These are phyloP conservation scores for Antitype chi DNA, from an alignment of 2,888 invertebrate species.

Conservation along the genomic window DNA sequence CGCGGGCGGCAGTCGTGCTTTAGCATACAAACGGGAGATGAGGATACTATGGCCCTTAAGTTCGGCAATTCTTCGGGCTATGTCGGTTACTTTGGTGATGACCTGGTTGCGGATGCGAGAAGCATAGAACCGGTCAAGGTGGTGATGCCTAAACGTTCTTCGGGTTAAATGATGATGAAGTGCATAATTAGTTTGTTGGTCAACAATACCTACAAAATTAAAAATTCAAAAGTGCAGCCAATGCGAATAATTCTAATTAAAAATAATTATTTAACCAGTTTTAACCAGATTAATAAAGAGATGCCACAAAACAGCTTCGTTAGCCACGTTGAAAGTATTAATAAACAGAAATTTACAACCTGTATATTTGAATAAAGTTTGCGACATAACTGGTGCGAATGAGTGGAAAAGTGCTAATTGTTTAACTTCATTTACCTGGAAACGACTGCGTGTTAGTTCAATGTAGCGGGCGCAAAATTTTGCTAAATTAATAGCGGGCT, in stretches of 20 bases:
- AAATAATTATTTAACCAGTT: background rate
- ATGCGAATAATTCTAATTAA: background rate
- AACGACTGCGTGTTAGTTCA: conserved; percentile 38
- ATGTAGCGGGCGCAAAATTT: background rate
- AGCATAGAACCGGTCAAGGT: too few relatives aligned
- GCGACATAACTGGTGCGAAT: conserved; percentile 48
- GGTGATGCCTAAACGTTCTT: too few relatives aligned
- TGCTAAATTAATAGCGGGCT: background rate
- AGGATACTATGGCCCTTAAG: too few relatives aligned
- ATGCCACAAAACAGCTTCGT: conserved; percentile 36
- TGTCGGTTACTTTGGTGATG: too few relatives aligned
- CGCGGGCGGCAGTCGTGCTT: too few relatives aligned
- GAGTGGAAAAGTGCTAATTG: conserved; percentile 49
- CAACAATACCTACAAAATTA: background rate
- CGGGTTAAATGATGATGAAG: too few relatives aligned
- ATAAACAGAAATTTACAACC: conserved; percentile 29
- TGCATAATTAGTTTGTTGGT: background rate
- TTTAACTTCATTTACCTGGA: conserved; percentile 27
- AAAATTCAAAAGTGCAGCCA: background rate
- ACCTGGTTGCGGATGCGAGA: too few relatives aligned
- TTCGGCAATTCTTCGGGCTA: too few relatives aligned
- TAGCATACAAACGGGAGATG: too few relatives aligned
- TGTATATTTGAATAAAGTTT: conserved; percentile 51
- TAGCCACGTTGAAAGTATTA: conserved; percentile 22
- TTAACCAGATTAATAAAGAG: conserved; percentile 10